phyloP scores from a whole-genome alignment of 2,888 invertebrate genomes.

The Macrophya annulata region DNA sequence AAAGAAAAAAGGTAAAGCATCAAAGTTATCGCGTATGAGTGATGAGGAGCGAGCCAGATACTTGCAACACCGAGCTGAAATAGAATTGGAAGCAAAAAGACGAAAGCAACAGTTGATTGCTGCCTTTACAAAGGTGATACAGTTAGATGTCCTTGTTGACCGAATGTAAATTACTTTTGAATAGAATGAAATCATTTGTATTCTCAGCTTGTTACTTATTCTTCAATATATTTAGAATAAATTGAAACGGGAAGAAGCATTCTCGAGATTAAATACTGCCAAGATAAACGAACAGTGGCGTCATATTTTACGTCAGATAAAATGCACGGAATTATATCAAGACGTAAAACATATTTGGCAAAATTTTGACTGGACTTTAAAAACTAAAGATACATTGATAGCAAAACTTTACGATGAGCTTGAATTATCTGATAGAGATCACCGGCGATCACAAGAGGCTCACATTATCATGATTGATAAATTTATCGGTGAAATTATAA shows the following conservation, averaged over 20 bases:
- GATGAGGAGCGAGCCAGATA: conserved; percentile 92
- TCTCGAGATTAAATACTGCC: conserved; percentile 89
- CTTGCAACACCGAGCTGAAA: conserved; percentile 90
- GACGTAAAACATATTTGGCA: conserved; percentile 85
- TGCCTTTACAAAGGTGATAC: conserved; percentile 88
- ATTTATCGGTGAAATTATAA: conserved; percentile 83
- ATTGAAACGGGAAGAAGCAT: conserved; percentile 90
- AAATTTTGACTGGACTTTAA: conserved; percentile 84
- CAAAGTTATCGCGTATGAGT: conserved; percentile 91
- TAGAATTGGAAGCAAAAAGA: conserved; percentile 90
- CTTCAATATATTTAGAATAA: conserved; percentile 85
- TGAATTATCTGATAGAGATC: conserved; percentile 88
- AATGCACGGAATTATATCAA: conserved; percentile 87
- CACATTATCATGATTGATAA: conserved; percentile 87
- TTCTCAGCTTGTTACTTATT: conserved; percentile 7
- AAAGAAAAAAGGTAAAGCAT: conserved; percentile 87
- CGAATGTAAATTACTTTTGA: conserved; percentile 15
- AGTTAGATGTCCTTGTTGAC: background rate
- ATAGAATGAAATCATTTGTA: background rate
- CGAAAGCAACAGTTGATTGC: conserved; percentile 91
- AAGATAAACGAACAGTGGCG: conserved; percentile 95
- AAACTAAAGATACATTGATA: conserved; percentile 86
- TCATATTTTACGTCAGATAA: conserved; percentile 87
- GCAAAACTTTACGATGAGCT: conserved; percentile 84
- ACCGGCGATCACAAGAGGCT: conserved; percentile 86